Percentiles rank a stretch among this genome's conserved stretches.
phyloP scores from a whole-genome alignment of 2,797 vertebrate genomes.

The Trachops cirrhosus region DNA sequence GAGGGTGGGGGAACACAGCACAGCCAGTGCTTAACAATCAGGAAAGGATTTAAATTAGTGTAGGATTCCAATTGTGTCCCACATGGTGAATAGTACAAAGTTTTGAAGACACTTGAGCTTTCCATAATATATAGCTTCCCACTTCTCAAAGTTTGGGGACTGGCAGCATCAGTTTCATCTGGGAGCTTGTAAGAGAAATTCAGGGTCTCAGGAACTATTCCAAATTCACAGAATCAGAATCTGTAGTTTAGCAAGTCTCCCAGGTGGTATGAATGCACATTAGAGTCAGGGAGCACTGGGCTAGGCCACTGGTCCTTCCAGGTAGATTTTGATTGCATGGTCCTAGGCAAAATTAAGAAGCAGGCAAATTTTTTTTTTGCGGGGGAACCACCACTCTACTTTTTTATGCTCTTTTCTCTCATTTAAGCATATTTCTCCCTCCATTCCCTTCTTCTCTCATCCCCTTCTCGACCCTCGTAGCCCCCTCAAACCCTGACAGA shows the following conservation, averaged over 20 bases:
- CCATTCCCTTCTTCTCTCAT: not conserved
- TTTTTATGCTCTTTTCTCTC: not conserved
- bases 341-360: not conserved
- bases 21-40: not conserved
- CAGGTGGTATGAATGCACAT: not conserved
- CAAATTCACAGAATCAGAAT: not conserved
- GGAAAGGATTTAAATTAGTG: not conserved
- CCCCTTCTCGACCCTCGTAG: rapidly evolving
- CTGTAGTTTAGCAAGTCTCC: not conserved
- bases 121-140: not conserved
- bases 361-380: not conserved
- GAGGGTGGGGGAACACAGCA: rapidly evolving
- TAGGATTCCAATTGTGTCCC: not conserved
- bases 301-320: not conserved
- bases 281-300: not conserved
- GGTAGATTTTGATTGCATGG: not conserved
- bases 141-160: not conserved
- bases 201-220: not conserved
- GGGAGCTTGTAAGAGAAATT: not conserved
- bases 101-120: not conserved
- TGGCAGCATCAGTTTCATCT: not conserved
- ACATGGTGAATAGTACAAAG: not conserved
- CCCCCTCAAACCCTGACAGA: not conserved
- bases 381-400: not conserved
- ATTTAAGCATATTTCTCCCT: not conserved